These are phyloP conservation scores for Chondrosia reniformis DNA, from an alignment of 37 sponge, comb jelly and placozoan species.

Conservation along the genomic window DNA sequence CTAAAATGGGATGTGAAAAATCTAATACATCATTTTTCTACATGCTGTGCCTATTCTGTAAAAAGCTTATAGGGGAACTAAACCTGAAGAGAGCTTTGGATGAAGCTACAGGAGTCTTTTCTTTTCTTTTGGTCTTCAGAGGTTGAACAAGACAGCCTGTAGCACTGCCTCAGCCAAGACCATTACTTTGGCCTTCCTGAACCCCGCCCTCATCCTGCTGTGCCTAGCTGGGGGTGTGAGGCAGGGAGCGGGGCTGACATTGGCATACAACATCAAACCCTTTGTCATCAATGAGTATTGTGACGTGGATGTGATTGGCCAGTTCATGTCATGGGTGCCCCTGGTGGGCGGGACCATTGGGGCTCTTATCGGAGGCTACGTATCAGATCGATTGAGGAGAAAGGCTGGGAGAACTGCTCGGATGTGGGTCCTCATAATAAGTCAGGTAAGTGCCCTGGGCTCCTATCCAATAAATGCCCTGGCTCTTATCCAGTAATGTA, in stretches of 20 bases:
- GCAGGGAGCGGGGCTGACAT: conserved; percentile 68
- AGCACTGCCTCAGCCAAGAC: neutral
- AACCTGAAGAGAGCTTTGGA: too few relatives aligned
- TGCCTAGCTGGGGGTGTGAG: conserved; percentile 71
- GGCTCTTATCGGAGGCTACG: conserved; percentile 67
- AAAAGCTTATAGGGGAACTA: too few relatives aligned
- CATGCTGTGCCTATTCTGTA: too few relatives aligned
- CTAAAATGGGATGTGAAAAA: too few relatives aligned
- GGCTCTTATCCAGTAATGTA: neutral
- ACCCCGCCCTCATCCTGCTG: conserved; percentile 51
- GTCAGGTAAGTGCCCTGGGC: conserved; percentile 76
- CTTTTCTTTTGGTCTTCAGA: neutral
- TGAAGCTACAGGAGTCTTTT: too few relatives aligned
- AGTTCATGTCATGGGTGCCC: conserved; percentile 72
- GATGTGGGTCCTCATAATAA: conserved; percentile 75
- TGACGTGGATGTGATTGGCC: conserved; percentile 28
- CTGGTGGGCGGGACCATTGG: conserved; percentile 75
- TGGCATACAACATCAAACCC: conserved; percentile 76
- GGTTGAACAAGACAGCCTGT: neutral
- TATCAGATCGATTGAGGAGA: conserved; percentile 62
- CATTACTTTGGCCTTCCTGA: conserved; percentile 1
- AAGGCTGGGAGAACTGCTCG: conserved; percentile 40
- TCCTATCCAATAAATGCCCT: neutral
- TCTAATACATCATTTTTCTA: too few relatives aligned
- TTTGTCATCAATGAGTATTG: conserved; percentile 44